phyloP scores from a whole-genome alignment of 2,797 vertebrate species.

The Sebastes matsubarae region DNA sequence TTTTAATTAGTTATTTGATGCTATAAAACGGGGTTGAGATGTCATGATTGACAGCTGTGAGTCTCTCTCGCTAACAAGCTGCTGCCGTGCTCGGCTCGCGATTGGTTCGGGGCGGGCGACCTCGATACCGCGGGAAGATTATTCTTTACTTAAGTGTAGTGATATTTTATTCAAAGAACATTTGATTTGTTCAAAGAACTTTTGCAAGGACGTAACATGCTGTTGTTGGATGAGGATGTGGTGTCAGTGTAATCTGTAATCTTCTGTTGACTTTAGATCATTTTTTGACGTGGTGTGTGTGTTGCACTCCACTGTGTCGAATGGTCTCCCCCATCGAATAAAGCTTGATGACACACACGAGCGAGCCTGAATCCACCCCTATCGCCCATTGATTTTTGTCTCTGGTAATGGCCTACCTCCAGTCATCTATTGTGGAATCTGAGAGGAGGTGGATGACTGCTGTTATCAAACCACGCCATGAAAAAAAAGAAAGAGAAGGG shows the following conservation, averaged over 20 bases:
- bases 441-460: constrained; percentile 38
- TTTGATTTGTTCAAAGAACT: neutral
- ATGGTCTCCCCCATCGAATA: neutral
- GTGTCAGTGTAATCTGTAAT: constrained; percentile 3
- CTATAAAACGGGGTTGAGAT: too few relatives aligned
- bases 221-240: neutral
- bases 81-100: too few relatives aligned
- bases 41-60: too few relatives aligned
- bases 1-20: too few relatives aligned
- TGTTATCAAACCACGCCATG: constrained; percentile 42
- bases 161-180: neutral
- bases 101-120: too few relatives aligned
- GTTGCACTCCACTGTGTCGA: neutral
- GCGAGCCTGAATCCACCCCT: constrained; percentile 29
- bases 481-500: neutral
- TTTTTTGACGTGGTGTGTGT: neutral
- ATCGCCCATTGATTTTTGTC: constrained; percentile 68
- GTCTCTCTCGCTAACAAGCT: too few relatives aligned
- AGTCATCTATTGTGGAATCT: constrained; percentile 64
- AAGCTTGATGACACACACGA: constrained; percentile 39
- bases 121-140: neutral
- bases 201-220: neutral
- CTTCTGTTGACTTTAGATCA: neutral
- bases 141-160: neutral
- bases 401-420: constrained; percentile 43